Percentiles rank a stretch among this genome's conserved stretches.
These are phyloP conservation scores for Caenorhabditis auriculariae DNA, from an alignment of 2,888 invertebrate species.

Conservation along the genomic window DNA sequence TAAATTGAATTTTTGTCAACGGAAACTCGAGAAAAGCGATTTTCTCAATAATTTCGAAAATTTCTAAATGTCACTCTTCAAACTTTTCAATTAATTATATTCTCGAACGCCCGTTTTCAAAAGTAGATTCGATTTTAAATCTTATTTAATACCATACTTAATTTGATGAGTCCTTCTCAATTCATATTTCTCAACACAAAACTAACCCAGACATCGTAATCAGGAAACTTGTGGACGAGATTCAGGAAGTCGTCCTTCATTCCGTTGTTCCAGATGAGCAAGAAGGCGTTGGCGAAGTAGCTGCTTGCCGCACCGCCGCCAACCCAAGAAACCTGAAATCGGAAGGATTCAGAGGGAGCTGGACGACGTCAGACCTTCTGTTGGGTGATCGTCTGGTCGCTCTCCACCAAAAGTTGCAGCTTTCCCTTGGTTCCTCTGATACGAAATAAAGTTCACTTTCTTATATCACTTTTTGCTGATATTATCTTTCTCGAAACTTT, in stretches of 20 bases:
- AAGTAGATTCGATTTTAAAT: no score
- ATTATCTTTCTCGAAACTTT: no score
- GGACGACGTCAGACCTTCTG: slow-evolving; percentile 8
- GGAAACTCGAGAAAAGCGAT: no score
- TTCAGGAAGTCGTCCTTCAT: slow-evolving; percentile 27
- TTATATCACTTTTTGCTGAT: no score
- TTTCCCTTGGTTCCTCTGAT: slow-evolving; percentile 28
- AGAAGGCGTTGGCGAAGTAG: slow-evolving; percentile 40
- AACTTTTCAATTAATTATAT: no score
- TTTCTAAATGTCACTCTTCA: no score
- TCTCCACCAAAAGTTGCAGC: slow-evolving; percentile 25
- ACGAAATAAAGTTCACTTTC: no score
- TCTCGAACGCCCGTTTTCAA: no score
- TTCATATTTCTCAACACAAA: neutral
- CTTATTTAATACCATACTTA: no score
- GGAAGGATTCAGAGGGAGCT: neutral
- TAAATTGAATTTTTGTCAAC: no score
- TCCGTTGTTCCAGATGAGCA: slow-evolving; percentile 34
- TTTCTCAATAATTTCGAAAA: no score
- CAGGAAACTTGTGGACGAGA: slow-evolving; percentile 23
- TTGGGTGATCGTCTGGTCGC: slow-evolving; percentile 22
- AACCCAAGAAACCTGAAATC: slow-evolving; percentile 20
- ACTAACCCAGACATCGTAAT: slow-evolving; percentile 31
- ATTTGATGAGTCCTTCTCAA: no score
- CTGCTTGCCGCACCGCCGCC: slow-evolving; percentile 37